A percentile compares a stretch with the other conserved stretches of the same genome.
Conservation (phyloP, 1,140 invertebrate species). For the Pseudomyrmex dendroicus region DNA sequence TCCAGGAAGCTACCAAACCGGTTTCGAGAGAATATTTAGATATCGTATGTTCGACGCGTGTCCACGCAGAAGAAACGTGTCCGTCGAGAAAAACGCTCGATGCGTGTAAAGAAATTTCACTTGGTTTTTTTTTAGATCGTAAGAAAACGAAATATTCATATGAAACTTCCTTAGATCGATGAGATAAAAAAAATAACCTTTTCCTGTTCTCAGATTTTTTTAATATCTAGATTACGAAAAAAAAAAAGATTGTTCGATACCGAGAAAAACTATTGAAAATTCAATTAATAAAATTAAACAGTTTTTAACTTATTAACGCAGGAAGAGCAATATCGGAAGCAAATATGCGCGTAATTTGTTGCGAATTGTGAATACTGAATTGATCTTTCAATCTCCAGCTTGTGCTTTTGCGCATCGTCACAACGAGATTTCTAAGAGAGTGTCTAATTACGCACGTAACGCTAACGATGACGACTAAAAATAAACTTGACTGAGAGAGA, state of each 20-base stretch:
- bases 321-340: not conserved
- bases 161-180: no score
- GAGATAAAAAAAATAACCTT: no score
- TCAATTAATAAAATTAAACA: conserved; percentile 12
- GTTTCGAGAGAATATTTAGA: conserved; percentile 60
- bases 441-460: not conserved
- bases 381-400: not conserved
- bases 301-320: not conserved
- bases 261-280: not conserved
- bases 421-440: not conserved
- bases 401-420: not conserved
- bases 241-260: no score
- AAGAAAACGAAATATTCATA: no score
- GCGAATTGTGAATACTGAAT: not conserved
- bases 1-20: conserved; percentile 61
- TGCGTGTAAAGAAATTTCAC: not conserved
- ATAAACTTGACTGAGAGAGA: not conserved
- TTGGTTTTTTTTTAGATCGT: not conserved
- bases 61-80: no score
- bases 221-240: no score
- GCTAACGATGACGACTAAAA: conserved; percentile 16
- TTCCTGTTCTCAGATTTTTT: no score
- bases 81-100: not conserved
- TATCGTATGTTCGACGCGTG: not conserved
- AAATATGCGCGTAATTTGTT: no score